Conservation (phyloP, 2,113 vertebrate species). For the Epinephelus cyanopodus region DNA sequence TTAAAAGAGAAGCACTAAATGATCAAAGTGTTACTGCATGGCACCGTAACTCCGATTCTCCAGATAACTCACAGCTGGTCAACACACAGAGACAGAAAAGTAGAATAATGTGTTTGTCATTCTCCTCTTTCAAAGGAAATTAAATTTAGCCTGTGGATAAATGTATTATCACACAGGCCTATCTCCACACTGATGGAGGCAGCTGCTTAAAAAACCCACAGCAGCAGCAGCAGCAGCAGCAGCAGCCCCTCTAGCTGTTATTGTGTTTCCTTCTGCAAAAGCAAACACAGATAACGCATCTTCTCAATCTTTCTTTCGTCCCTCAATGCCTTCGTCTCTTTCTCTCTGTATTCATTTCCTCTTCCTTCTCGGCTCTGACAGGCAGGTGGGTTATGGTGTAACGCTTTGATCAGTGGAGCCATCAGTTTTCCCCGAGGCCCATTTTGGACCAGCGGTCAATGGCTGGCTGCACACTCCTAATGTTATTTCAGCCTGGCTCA, state of each 20-base stretch:
- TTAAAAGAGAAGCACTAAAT: constrained; percentile 22
- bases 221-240: not conserved
- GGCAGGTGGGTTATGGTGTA: constrained; percentile 51
- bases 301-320: constrained; percentile 29
- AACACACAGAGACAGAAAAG: not conserved
- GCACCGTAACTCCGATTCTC: constrained; percentile 12
- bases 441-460: constrained; percentile 19
- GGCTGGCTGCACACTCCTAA: constrained; percentile 2
- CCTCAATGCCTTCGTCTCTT: not conserved
- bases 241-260: constrained; percentile 45
- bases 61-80: not conserved
- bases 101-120: constrained; percentile 22
- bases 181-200: constrained; percentile 50
- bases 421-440: constrained; percentile 8
- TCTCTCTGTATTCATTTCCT: constrained; percentile 64
- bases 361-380: constrained; percentile 49
- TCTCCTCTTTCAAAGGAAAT: constrained; percentile 68
- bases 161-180: constrained; percentile 57
- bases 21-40: not conserved
- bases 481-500: constrained; percentile 21
- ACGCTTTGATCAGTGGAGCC: constrained; percentile 47
- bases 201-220: constrained; percentile 40
- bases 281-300: constrained; percentile 56
- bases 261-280: constrained; percentile 55
- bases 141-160: constrained; percentile 59